Conservation (phyloP, 2,888 invertebrate genomes). For the Agrotis ipsilon region DNA sequence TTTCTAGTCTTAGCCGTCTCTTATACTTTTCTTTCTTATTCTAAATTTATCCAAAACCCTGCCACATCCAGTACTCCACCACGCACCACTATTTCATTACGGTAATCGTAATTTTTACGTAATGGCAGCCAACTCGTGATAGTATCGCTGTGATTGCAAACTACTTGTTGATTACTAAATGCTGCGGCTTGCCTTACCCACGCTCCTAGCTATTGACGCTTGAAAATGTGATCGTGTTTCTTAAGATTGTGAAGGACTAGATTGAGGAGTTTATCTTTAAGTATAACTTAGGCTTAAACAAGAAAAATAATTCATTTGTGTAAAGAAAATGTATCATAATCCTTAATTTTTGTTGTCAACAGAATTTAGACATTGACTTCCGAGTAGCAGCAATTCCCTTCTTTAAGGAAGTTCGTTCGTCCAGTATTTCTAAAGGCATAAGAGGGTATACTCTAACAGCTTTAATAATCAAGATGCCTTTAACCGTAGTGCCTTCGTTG, state of each 20-base stretch:
- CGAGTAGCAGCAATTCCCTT: too few species aligned
- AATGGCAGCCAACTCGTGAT: slow-evolving; percentile 82
- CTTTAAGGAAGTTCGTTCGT: too few species aligned
- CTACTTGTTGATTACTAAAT: slow-evolving; percentile 82
- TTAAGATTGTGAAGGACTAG: slow-evolving; percentile 37
- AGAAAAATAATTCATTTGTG: background rate
- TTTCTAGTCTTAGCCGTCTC: too few species aligned
- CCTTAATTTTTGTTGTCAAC: background rate
- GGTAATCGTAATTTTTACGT: slow-evolving; percentile 90
- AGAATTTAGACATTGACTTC: background rate
- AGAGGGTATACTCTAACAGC: too few species aligned
- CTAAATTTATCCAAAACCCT: background rate
- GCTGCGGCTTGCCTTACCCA: slow-evolving; percentile 81
- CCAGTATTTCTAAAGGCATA: too few species aligned
- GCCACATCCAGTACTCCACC: slow-evolving; percentile 68
- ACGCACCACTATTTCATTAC: slow-evolving; percentile 85
- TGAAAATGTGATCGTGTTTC: slow-evolving; percentile 64
- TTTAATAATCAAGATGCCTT: too few species aligned
- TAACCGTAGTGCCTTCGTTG: too few species aligned
- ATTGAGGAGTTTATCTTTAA: slow-evolving; percentile 31
- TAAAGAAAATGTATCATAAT: background rate
- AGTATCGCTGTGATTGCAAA: slow-evolving; percentile 84
- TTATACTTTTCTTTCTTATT: too few species aligned
- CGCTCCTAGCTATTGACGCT: slow-evolving; percentile 70
- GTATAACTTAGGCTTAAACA: background rate